Percentiles rank a stretch among this genome's conserved stretches.
phyloP scores from a whole-genome alignment of 2,113 vertebrate species.

The Xenotilapia longispinis region DNA sequence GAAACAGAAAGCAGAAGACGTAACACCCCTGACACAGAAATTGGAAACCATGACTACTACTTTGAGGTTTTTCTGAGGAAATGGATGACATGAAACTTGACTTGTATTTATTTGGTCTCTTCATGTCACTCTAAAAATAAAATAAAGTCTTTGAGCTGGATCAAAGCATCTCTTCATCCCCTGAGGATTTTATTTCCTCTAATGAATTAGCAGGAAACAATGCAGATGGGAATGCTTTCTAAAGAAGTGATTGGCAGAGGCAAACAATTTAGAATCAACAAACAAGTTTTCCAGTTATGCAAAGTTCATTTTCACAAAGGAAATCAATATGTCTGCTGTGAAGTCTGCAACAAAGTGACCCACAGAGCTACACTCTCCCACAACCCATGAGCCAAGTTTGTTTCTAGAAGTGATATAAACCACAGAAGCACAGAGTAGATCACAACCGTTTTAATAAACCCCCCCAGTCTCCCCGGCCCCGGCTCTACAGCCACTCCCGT shows the following conservation, averaged over 20 bases:
- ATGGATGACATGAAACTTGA: background rate
- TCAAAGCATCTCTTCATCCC: background rate
- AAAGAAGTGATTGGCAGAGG: background rate
- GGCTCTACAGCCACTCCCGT: background rate
- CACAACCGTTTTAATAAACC: slow-evolving; percentile 36
- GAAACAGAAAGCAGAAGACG: background rate
- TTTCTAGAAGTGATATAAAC: slow-evolving; percentile 28
- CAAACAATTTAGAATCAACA: background rate
- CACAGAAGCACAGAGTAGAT: slow-evolving; percentile 48
- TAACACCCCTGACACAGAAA: background rate
- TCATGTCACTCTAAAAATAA: background rate
- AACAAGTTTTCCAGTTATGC: background rate
- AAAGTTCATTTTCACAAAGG: background rate
- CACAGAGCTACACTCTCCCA: background rate
- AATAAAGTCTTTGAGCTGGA: background rate
- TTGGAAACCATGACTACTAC: background rate
- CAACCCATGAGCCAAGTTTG: slow-evolving; percentile 63
- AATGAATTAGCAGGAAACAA: background rate
- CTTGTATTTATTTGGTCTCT: background rate
- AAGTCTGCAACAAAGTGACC: background rate
- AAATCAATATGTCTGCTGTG: background rate
- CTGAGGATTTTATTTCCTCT: background rate
- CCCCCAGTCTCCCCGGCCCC: background rate
- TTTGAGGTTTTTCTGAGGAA: background rate
- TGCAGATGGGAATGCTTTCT: background rate